Evolutionary conservation across 2,888 invertebrate genomes (phyloP).

Genomic region (Hydropsyche betteni): DNA sequence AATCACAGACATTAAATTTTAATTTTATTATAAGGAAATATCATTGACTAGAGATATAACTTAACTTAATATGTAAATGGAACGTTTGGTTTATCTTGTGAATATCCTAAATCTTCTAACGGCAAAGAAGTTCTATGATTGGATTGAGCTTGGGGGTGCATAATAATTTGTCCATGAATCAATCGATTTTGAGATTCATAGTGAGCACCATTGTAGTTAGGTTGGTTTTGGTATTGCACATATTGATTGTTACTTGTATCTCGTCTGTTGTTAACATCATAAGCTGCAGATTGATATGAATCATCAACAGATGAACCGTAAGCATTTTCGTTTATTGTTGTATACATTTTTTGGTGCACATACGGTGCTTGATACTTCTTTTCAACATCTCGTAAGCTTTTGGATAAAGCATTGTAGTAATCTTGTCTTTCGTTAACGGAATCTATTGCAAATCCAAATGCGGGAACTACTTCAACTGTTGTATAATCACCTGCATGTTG

Average conservation of each 20-base stretch:
- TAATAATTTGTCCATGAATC: slow-evolving; percentile 23
- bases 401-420: slow-evolving; percentile 57
- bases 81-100: slow-evolving; percentile 50
- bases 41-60: slow-evolving; percentile 30
- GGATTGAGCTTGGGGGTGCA: slow-evolving; percentile 26
- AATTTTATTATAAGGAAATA: neutral
- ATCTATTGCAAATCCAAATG: slow-evolving; percentile 57
- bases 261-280: neutral
- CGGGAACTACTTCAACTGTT: slow-evolving; percentile 58
- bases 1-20: slow-evolving; percentile 18
- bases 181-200: slow-evolving; percentile 31
- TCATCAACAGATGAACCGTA: slow-evolving; percentile 51
- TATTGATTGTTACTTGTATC: neutral
- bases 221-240: neutral
- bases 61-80: slow-evolving; percentile 51
- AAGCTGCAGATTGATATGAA: neutral
- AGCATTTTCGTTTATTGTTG: slow-evolving; percentile 51
- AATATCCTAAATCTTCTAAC: slow-evolving; percentile 58
- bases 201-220: slow-evolving; percentile 8
- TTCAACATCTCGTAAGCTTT: slow-evolving; percentile 52
- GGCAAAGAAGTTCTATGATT: slow-evolving; percentile 30
- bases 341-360: slow-evolving; percentile 23
- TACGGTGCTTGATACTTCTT: slow-evolving; percentile 46
- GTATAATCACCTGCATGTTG: slow-evolving; percentile 53
- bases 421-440: slow-evolving; percentile 56